Evolutionary conservation across 2,888 invertebrate genomes (phyloP).

Genomic region (Drosophila mimica): DNA sequence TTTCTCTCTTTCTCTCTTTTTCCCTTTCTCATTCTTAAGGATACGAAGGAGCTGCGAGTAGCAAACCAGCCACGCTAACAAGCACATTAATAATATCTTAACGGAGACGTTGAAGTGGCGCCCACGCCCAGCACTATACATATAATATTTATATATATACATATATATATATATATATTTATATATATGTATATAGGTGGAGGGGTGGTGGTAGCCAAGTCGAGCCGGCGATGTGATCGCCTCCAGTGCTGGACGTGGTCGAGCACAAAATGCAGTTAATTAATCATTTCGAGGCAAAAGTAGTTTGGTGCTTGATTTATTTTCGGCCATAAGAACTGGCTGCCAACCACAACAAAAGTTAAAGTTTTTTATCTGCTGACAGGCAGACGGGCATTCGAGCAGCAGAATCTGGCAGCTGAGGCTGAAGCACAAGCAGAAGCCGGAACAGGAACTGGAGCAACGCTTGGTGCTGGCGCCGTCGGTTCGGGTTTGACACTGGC

Average conservation of each 20-base stretch:
- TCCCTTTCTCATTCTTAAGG: no score
- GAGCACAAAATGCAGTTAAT: conserved; percentile 78
- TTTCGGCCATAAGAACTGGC: conserved; percentile 63
- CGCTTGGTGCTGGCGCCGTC: conserved; percentile 1
- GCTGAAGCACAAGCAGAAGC: background rate
- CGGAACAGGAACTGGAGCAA: conserved; percentile 2
- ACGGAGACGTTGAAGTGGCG: conserved; percentile 60
- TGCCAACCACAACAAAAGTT: conserved; percentile 67
- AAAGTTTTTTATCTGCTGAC: conserved; percentile 56
- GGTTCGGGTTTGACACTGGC: conserved; percentile 23
- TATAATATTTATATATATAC: background rate
- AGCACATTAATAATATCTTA: conserved; percentile 77
- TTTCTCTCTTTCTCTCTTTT: background rate
- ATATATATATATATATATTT: background rate
- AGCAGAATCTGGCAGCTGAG: conserved; percentile 19
- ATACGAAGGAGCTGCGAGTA: background rate
- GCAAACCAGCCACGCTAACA: conserved; percentile 53
- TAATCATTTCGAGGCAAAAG: conserved; percentile 71
- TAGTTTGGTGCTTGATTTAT: conserved; percentile 77
- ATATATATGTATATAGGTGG: background rate
- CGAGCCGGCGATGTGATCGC: conserved; percentile 18
- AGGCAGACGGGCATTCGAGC: conserved; percentile 17
- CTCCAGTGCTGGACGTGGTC: conserved; percentile 58
- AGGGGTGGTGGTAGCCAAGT: background rate
- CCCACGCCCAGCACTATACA: conserved; percentile 30